Evolutionary conservation across 2,888 invertebrate genomes (phyloP), one percentile per base, ranked within the genome.

Genomic region (Lithosia quadra): DNA sequence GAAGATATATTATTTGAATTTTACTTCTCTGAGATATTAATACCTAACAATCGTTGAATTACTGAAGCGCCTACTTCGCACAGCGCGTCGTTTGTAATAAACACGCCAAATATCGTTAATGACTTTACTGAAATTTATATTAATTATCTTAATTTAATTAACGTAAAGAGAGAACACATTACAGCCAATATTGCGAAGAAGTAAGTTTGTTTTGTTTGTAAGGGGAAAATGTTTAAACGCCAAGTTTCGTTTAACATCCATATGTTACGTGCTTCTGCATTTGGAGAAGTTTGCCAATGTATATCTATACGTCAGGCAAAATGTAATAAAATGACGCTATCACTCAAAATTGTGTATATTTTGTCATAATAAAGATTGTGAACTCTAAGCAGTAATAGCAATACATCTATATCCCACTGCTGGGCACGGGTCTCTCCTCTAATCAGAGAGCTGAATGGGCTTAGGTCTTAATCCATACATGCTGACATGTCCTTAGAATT

Each of bases 311-410:
- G 33, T n/a, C 33, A 34, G 56, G 43, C 60, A 64, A 68, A 60
- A 60, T 60, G 58, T 68, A 68, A 64, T 64, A 64, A 55, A 24
- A 39, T 56, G 21, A 22, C 28, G 56, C 22, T 21, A 68, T 68
- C 60, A 60, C 28, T 21, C 15, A 5, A 34, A 9, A 21, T 36
- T 53, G 55, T 49, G 24, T 49, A 33, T n/a, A n/a, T 49, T 62
- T 62, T 33, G 49, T n/a, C n/a, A 39, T 13, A 39, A 22, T 39
- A 60, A 60, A 39, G 4, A 22, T 18, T 60, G 24, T 15, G 22
- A 15, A 13, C 15, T 22, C 59, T 60, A 22, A 21, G 22, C n/a
- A 15, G 15, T 24, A 24, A 39, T 60, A 39, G 10, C 18, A 18
- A 60, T 8, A n/a, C 39, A n/a, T n/a, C n/a, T n/a, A n/a, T n/a